Percentiles rank a stretch among this genome's conserved stretches.
These are phyloP conservation scores for Epinotia bilunana DNA, from an alignment of 2,888 invertebrate genomes.

Conservation along the genomic window DNA sequence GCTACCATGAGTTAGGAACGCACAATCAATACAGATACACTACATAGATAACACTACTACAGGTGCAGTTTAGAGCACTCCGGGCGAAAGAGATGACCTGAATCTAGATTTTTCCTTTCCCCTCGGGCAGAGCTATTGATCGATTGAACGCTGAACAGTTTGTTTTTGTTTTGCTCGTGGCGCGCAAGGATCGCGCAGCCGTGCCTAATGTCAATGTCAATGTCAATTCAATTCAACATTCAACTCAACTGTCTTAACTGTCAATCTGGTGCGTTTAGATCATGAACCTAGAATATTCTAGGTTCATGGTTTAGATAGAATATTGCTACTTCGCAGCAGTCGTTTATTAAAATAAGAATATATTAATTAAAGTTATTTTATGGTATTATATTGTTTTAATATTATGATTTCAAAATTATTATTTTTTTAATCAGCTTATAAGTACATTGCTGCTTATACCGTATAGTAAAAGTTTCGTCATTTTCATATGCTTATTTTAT, in stretches of 20 bases:
- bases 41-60: constrained; percentile 67
- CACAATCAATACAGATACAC: constrained; percentile 78
- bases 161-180: constrained; percentile 51
- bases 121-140: constrained; percentile 73
- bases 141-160: constrained; percentile 48
- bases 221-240: neutral
- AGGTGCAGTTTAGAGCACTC: constrained; percentile 55
- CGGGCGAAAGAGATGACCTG: constrained; percentile 80
- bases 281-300: no score
- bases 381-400: no score
- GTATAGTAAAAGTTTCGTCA: no score
- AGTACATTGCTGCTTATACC: no score
- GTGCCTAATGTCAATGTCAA: constrained; percentile 50
- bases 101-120: constrained; percentile 77
- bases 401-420: no score
- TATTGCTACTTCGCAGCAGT: no score
- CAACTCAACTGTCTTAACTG: constrained; percentile 10
- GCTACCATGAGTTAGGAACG: constrained; percentile 59
- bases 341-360: no score
- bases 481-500: no score
- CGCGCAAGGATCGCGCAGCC: constrained; percentile 51
- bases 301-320: no score
- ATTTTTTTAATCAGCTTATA: no score
- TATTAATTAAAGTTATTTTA: no score
- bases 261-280: constrained; percentile 36